Conservation (phyloP, 2,113 vertebrate species). For the Tamias sibiricus region DNA sequence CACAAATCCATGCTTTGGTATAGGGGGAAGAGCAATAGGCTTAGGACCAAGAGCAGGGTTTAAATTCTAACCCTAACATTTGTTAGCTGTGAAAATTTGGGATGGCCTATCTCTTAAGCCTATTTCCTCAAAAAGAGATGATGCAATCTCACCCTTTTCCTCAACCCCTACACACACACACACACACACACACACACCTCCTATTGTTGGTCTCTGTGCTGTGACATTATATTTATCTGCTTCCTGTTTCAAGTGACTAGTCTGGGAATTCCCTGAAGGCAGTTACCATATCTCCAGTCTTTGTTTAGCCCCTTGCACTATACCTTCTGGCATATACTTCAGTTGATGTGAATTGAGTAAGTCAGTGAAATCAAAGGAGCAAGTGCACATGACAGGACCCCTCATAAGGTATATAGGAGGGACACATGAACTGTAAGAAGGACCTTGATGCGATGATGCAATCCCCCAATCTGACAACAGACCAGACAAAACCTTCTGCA, state of each 20-base stretch:
- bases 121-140: neutral
- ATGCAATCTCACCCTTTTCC: neutral
- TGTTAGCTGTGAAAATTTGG: neutral
- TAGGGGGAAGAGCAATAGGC: neutral
- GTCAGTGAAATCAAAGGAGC: neutral
- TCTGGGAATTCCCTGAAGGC: neutral
- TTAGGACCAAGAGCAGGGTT: neutral
- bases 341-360: neutral
- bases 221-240: neutral
- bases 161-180: accelerated
- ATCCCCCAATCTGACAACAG: neutral
- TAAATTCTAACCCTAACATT: neutral
- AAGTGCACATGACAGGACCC: neutral
- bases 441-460: neutral
- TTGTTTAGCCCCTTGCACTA: neutral
- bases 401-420: neutral
- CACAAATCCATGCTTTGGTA: no score
- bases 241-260: neutral
- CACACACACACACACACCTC: neutral
- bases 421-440: neutral
- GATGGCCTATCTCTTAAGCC: neutral
- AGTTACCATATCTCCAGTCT: neutral
- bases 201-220: neutral
- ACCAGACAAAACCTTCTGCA: neutral
- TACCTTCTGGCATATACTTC: neutral